A percentile compares a stretch with the other conserved stretches of the same genome.
These are phyloP conservation scores for Epirrhoe alternata DNA, from an alignment of 2,888 invertebrate species.

Conservation along the genomic window DNA sequence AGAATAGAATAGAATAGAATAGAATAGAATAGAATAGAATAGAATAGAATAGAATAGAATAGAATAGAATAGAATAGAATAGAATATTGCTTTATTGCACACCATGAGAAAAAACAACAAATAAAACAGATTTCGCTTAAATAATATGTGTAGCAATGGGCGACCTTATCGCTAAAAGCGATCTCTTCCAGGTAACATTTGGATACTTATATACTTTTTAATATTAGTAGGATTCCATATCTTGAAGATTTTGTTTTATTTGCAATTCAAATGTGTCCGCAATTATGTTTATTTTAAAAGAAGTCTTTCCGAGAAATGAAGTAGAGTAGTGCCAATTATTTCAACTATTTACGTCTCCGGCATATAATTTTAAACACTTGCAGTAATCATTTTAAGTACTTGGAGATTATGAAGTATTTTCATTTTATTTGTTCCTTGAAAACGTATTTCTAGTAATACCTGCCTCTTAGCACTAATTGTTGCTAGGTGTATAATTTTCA, in stretches of 20 bases:
- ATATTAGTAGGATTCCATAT: neutral
- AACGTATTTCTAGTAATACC: constrained; percentile 22
- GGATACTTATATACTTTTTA: no score
- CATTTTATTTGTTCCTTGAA: constrained; percentile 16
- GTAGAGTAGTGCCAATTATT: constrained; percentile 38
- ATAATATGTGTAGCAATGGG: no score
- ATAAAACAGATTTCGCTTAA: no score
- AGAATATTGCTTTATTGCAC: no score
- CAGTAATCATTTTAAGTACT: constrained; percentile 38
- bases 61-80: no score
- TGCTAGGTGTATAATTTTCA: constrained; percentile 3
- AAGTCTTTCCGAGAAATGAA: constrained; percentile 32
- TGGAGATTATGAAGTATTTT: constrained; percentile 46
- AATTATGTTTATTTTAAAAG: constrained; percentile 31
- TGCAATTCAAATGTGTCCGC: constrained; percentile 19
- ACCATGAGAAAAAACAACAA: no score
- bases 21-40: no score
- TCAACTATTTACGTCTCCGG: constrained; percentile 49
- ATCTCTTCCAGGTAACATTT: no score
- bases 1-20: no score
- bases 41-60: no score
- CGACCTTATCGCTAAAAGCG: no score
- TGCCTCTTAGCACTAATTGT: constrained; percentile 1
- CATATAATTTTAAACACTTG: constrained; percentile 54
- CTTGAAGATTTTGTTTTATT: constrained; percentile 15